Conservation (phyloP, 2,797 vertebrate genomes). For the Chaenodraco wilsoni region DNA sequence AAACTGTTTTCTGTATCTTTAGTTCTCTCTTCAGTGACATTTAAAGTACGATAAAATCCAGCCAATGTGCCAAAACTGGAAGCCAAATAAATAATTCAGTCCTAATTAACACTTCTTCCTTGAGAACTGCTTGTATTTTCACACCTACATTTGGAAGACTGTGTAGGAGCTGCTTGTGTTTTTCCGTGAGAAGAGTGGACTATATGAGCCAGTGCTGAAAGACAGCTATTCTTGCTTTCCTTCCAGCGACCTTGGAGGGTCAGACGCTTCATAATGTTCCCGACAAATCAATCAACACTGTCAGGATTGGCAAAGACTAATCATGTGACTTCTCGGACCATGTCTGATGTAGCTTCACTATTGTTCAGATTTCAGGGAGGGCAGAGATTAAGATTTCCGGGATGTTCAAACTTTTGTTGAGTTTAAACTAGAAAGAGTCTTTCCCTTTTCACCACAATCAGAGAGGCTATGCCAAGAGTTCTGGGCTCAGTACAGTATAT, state of each 20-base stretch:
- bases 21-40: constrained; percentile 17
- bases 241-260: constrained; percentile 52
- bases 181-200: constrained; percentile 27
- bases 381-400: constrained; percentile 4
- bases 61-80: constrained; percentile 17
- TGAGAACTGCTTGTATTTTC: constrained; percentile 55
- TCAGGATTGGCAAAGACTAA: constrained; percentile 19
- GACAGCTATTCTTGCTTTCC: constrained; percentile 45
- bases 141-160: constrained; percentile 59
- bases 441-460: constrained; percentile 46
- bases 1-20: constrained; percentile 1
- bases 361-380: constrained; percentile 22
- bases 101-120: constrained; percentile 59
- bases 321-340: constrained; percentile 36
- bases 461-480: constrained; percentile 64
- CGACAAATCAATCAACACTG: constrained; percentile 56
- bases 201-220: constrained; percentile 29
- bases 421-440: constrained; percentile 28
- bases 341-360: constrained; percentile 10
- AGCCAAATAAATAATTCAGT: constrained; percentile 47
- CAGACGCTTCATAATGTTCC: constrained; percentile 40
- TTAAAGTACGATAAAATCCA: constrained; percentile 23
- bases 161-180: constrained; percentile 47
- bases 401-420: constrained; percentile 8
- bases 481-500: constrained; percentile 57